Percentiles rank a stretch among this genome's conserved stretches.
Conservation (phyloP, 2,113 vertebrate species). For the Chloebia gouldiae region DNA sequence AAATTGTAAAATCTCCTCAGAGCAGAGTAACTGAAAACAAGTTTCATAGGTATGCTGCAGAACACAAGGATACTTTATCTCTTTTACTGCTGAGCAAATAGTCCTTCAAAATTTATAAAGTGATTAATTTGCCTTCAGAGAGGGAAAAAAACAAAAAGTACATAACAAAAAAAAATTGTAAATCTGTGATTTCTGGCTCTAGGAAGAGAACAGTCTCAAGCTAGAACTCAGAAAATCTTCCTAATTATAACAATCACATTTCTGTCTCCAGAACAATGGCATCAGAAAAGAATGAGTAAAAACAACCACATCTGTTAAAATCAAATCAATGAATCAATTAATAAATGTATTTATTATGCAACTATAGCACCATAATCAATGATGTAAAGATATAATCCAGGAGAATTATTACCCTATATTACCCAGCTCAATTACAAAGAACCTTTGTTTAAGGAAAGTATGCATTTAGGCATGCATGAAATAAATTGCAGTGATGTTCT, state of each 20-base stretch:
- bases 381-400: not conserved
- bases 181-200: not conserved
- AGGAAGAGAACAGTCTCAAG: not conserved
- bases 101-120: not conserved
- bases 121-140: not conserved
- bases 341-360: not conserved
- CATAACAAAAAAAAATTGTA: not conserved
- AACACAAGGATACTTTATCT: not conserved
- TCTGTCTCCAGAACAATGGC: not conserved
- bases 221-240: not conserved
- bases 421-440: not conserved
- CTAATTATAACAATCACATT: not conserved
- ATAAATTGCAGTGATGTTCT: not conserved
- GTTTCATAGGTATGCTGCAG: not conserved
- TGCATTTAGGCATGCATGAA: rapidly evolving
- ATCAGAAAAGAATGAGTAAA: not conserved
- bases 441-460: not conserved
- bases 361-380: not conserved
- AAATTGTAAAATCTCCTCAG: not conserved
- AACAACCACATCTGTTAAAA: not conserved
- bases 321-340: not conserved
- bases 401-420: not conserved
- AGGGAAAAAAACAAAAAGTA: not conserved
- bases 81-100: not conserved
- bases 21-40: not conserved